Evolutionary conservation across 2,113 vertebrate genomes (phyloP), one percentile per base, ranked within the genome.

Genomic region (Pelmatolapia mariae): DNA sequence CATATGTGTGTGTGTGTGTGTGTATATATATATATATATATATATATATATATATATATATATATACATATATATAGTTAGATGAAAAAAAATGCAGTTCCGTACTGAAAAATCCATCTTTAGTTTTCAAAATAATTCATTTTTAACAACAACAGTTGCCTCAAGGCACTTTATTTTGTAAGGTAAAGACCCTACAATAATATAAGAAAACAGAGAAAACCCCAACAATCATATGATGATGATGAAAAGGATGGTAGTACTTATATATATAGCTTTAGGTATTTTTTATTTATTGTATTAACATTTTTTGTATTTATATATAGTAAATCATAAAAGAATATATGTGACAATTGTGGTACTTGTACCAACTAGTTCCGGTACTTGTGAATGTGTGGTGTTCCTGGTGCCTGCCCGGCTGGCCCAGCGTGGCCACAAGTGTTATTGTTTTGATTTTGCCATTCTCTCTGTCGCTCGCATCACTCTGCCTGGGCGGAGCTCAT

Each of bases 361-460:
- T 68, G 4, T 38, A 12, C 12, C 61, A 0, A 36, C 56, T 59
- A 59, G 57, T 59, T 16, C 24, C 1, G 13, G 56, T 31, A 16
- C 56, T 59, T 31, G 26, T 59, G 57, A 10, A 59, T 59, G 57
- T 59, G 56, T 31, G 16, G 15, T 26, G 0, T 13, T 59, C 13
- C 13, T 1, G 1, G 8, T 59, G 56, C 56, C 56, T 31, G 8
- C 56, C 26, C 5, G 1, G 56, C 0, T 31, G 56, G 16, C 3
- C 26, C 56, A 59, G 13, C 13, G 13, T 59, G 13, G 26, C 56
- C 13, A 10, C 26, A 59, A 63, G 31, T 33, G 31, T 33, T 33
- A 7, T 33, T 33, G 31, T 33, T 33, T 33, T 33, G 31, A 33
- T 33, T 33, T 33, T 33, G 31, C 31, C 31, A 7, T 33, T 33